Evolutionary conservation across 2,797 vertebrate genomes (phyloP).

Genomic region (Myoxocephalus aenaeus): DNA sequence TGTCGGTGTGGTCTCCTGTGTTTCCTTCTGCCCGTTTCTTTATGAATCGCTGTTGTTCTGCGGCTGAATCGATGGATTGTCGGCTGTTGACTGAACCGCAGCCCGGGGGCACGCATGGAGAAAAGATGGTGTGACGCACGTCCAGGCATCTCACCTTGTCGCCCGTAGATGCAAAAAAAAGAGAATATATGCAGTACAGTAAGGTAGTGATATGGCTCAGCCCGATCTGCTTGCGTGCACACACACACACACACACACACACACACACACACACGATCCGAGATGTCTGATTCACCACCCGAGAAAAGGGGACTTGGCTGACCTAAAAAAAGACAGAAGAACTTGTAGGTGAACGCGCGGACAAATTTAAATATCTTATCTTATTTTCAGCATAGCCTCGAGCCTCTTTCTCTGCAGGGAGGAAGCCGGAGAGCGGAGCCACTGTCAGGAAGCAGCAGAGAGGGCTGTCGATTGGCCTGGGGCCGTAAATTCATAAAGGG

Average conservation of each 20-base stretch:
- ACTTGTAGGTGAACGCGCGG: slow-evolving; percentile 64
- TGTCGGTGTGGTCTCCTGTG: slow-evolving; percentile 49
- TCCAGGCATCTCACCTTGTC: slow-evolving; percentile 16
- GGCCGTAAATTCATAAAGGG: slow-evolving; percentile 70
- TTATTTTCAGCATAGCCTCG: slow-evolving; percentile 73
- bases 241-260: neutral
- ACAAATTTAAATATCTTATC: slow-evolving; percentile 78
- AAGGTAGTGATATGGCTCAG: neutral
- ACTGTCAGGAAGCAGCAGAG: slow-evolving; percentile 57
- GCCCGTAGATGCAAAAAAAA: slow-evolving; percentile 1
- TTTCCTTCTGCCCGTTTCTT: slow-evolving; percentile 58
- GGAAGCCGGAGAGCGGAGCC: slow-evolving; percentile 52
- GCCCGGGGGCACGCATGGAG: slow-evolving; percentile 40
- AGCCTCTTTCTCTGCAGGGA: slow-evolving; percentile 66
- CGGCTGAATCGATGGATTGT: slow-evolving; percentile 58
- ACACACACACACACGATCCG: neutral
- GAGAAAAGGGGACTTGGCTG: slow-evolving; percentile 46
- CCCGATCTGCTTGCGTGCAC: neutral
- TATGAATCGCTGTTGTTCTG: slow-evolving; percentile 43
- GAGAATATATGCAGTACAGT: neutral
- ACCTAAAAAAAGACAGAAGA: slow-evolving; percentile 50
- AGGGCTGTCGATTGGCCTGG: slow-evolving; percentile 52
- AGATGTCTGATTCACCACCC: slow-evolving; percentile 38
- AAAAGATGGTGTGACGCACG: slow-evolving; percentile 14
- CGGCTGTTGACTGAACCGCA: slow-evolving; percentile 54